Conservation (phyloP, 2,888 invertebrate species). For the Teinopalpus imperialis region DNA sequence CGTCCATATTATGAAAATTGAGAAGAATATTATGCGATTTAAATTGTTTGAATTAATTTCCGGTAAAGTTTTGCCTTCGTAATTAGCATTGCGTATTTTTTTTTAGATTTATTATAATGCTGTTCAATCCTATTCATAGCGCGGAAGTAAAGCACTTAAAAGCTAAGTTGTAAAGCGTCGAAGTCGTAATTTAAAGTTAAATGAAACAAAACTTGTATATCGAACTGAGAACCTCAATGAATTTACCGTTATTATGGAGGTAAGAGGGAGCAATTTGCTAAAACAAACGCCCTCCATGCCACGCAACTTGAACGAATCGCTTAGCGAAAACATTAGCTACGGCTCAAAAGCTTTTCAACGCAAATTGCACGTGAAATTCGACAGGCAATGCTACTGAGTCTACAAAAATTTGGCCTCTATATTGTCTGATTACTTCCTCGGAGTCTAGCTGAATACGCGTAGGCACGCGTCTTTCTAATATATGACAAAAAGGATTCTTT, state of each 20-base stretch:
- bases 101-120: conserved; percentile 8
- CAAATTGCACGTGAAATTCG: conserved; percentile 78
- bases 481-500: no score
- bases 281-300: conserved; percentile 48
- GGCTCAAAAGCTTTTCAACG: conserved; percentile 72
- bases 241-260: conserved; percentile 38
- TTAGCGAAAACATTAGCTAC: conserved; percentile 74
- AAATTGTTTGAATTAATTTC: no score
- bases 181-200: conserved; percentile 23
- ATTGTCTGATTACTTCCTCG: conserved; percentile 36
- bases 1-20: no score
- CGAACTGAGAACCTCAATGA: conserved; percentile 42
- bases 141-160: conserved; percentile 14
- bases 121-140: conserved; percentile 10
- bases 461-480: background rate
- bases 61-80: background rate
- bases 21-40: no score
- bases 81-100: conserved; percentile 8
- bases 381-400: conserved; percentile 57
- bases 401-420: conserved; percentile 49
- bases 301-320: conserved; percentile 63
- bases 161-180: conserved; percentile 12
- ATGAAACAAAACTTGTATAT: conserved; percentile 26
- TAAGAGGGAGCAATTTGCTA: conserved; percentile 50
- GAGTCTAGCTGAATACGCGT: background rate